These are phyloP conservation scores for Platerodrilus igneus DNA, from an alignment of 2,888 invertebrate genomes.

Conservation along the genomic window DNA sequence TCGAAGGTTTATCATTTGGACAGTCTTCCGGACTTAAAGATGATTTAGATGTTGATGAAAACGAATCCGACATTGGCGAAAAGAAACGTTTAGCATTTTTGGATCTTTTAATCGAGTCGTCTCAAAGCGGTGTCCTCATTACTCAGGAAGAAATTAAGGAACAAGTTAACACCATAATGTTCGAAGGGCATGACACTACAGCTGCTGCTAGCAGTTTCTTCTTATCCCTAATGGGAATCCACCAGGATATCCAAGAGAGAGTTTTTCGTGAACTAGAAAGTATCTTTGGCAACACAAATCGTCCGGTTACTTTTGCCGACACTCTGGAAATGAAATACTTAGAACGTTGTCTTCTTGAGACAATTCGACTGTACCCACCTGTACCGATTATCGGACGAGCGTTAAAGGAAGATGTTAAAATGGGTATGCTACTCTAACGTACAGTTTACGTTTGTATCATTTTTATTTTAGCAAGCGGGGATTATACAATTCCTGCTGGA, in stretches of 20 bases:
- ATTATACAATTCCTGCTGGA: conserved; percentile 54
- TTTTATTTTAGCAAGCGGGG: conserved; percentile 2
- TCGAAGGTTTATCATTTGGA: conserved; percentile 60
- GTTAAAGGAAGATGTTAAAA: conserved; percentile 63
- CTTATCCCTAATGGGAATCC: conserved; percentile 73
- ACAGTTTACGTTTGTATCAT: no score
- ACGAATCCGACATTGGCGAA: conserved; percentile 75
- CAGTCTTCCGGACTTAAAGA: conserved; percentile 58
- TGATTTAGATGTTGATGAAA: conserved; percentile 76
- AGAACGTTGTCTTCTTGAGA: conserved; percentile 73
- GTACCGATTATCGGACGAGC: conserved; percentile 74
- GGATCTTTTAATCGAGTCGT: conserved; percentile 81
- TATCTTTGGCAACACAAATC: conserved; percentile 73
- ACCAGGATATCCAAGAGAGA: conserved; percentile 72
- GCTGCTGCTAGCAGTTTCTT: conserved; percentile 85
- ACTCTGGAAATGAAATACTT: conserved; percentile 77
- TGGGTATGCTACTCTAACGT: conserved; percentile 48
- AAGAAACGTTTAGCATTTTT: conserved; percentile 83
- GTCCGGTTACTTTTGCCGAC: conserved; percentile 71
- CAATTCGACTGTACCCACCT: conserved; percentile 73
- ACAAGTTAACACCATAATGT: conserved; percentile 85
- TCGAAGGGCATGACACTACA: conserved; percentile 82
- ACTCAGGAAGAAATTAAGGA: conserved; percentile 78
- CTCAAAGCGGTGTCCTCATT: conserved; percentile 69
- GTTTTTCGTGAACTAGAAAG: conserved; percentile 69